These are phyloP conservation scores for Brachionus rubens DNA, from an alignment of 1,140 invertebrate species.

Conservation along the genomic window DNA sequence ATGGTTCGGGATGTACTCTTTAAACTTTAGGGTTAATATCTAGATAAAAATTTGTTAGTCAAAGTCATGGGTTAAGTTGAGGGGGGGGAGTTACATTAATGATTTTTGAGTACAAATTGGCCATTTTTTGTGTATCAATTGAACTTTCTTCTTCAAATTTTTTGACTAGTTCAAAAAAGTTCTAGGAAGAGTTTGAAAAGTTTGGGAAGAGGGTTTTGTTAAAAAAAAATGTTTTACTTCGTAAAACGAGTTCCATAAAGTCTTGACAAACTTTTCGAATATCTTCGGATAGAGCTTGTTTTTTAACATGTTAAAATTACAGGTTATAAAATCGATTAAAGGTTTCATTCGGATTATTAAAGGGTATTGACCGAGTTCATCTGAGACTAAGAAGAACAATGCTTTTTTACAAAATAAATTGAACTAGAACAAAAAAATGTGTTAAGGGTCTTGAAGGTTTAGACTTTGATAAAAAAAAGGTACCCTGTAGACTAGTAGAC, in stretches of 20 bases:
- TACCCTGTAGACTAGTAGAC: constrained; percentile 11
- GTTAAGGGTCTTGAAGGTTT: too few species aligned
- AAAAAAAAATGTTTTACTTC: not conserved
- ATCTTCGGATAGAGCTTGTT: not conserved
- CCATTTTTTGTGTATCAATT: not conserved
- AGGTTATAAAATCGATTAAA: not conserved
- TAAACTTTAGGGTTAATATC: not conserved
- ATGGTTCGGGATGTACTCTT: constrained; percentile 14
- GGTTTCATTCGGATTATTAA: not conserved
- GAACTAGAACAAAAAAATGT: not conserved
- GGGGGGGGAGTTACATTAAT: not conserved
- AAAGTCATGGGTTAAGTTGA: not conserved
- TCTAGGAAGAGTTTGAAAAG: not conserved
- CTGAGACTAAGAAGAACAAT: not conserved
- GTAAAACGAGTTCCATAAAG: constrained; percentile 23
- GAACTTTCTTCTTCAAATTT: constrained; percentile 21
- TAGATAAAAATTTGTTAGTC: not conserved
- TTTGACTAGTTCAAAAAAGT: constrained; percentile 13
- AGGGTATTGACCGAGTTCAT: not conserved
- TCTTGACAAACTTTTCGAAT: not conserved
- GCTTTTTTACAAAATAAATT: constrained; percentile 36
- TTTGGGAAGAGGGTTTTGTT: not conserved
- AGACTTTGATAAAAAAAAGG: too few species aligned
- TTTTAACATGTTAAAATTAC: constrained; percentile 31
- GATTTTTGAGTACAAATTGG: not conserved